Conservation (phyloP, 2,113 vertebrate genomes). For the Hydropotes inermis region DNA sequence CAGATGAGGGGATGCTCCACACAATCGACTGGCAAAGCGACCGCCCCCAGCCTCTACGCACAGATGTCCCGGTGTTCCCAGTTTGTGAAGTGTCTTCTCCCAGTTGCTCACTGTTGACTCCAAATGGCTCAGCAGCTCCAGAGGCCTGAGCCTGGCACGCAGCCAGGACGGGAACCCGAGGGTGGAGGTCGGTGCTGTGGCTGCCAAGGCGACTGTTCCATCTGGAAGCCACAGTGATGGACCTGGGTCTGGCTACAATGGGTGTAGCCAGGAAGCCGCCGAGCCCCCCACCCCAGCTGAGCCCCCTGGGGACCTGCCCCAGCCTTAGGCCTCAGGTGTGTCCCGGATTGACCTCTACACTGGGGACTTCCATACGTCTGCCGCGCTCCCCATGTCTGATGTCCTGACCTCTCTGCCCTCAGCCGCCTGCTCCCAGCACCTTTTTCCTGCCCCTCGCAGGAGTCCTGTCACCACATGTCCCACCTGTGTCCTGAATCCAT, state of each 20-base stretch:
- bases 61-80: fast-evolving
- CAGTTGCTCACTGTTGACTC: fast-evolving
- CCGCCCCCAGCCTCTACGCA: fast-evolving
- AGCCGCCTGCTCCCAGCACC: background rate
- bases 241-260: fast-evolving
- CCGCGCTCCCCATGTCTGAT: fast-evolving
- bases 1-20: fast-evolving
- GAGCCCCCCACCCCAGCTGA: background rate
- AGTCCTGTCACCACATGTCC: background rate
- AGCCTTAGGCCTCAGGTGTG: fast-evolving
- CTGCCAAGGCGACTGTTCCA: fast-evolving
- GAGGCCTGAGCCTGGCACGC: background rate
- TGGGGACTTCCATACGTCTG: fast-evolving
- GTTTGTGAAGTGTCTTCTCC: background rate
- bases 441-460: background rate
- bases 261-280: fast-evolving
- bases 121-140: too few species aligned
- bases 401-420: background rate
- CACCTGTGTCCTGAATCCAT: fast-evolving
- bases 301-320: fast-evolving
- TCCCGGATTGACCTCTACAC: fast-evolving
- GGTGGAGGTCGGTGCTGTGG: background rate
- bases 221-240: background rate
- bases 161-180: fast-evolving
- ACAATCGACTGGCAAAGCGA: fast-evolving